phyloP scores from a whole-genome alignment of 2,113 vertebrate genomes.

The Catagonus wagneri region DNA sequence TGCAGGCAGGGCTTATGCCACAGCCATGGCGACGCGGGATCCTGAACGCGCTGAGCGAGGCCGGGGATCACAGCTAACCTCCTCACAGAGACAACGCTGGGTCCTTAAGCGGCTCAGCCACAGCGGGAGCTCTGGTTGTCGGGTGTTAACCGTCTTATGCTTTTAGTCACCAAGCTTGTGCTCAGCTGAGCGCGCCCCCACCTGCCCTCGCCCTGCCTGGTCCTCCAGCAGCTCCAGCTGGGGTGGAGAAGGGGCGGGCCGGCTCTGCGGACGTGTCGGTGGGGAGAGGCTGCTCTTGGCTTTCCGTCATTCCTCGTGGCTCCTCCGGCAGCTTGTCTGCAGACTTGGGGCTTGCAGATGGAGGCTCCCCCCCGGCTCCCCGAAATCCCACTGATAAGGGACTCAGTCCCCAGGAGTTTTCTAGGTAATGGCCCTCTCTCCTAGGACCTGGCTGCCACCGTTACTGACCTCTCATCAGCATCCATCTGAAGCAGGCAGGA shows the following conservation, averaged over 20 bases:
- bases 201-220: not conserved
- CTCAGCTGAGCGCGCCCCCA: no score
- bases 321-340: not conserved
- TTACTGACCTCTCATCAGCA: not conserved
- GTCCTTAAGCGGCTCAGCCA: no score
- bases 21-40: no score
- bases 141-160: not conserved
- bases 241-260: no score
- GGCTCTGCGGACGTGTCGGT: fast-evolving
- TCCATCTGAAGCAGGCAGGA: not conserved
- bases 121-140: not conserved
- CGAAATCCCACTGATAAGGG: not conserved
- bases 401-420: not conserved
- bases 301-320: fast-evolving
- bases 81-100: no score
- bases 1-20: no score
- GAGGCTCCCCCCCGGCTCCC: not conserved
- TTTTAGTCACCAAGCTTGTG: not conserved
- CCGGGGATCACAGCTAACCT: no score
- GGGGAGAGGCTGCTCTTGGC: not conserved
- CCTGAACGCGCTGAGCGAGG: no score
- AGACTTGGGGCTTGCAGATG: not conserved
- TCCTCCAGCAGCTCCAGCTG: not conserved
- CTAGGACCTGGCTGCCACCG: not conserved
- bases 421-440: not conserved